Base-by-base conservation (phyloP, 2,888 invertebrate genomes). In the Athetis lepigone region DNA sequence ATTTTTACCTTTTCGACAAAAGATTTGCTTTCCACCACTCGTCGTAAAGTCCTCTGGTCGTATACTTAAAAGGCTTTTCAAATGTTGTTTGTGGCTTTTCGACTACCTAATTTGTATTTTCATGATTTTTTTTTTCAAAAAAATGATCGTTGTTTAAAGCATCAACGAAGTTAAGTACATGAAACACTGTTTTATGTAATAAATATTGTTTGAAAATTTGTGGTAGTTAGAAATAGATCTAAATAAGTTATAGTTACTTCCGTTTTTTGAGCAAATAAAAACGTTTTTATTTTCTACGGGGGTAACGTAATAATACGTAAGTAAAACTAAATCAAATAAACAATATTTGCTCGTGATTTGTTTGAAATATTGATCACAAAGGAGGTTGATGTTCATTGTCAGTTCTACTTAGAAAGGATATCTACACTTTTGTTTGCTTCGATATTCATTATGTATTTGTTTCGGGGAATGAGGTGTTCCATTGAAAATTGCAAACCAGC, bases 1-100 rank as follows among this genome's bases (percentile, higher is more conserved):
- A 65, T 75, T 79, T 79, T 74, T 77, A 79, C 69, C 69, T 80
- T 79, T 79, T 68, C 52, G 45, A 70, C 65, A 77, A 77, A 76
- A 79, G 73, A 79, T 80, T 79, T 77, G 62, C 68, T 33, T 79
- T 56, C 46, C 29, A 61, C 39, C 60, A 60, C 56, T 65, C n/a
- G 39, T 62, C 64, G 46, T 70, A 64, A 77, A 70, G 62, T 68
- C 56, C 55, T 52, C 57, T 59, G 33, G 46, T 43, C 37, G 51
- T 54, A 55, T 43, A 58, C 62, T 50, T 45, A 61, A 63, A 59
- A 49, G 47, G 37, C 23, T 63, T 75, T 54, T 9, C 16, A 25
- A 36, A 46, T 55, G 46, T 51, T 72, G 39, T 70, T 75, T 59
- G 58, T 52, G 55, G 51, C n/a, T 40, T 42, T 70, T 56, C 51